These are phyloP conservation scores for Urocolius indicus DNA, from an alignment of 2,113 vertebrate species.

Conservation along the genomic window DNA sequence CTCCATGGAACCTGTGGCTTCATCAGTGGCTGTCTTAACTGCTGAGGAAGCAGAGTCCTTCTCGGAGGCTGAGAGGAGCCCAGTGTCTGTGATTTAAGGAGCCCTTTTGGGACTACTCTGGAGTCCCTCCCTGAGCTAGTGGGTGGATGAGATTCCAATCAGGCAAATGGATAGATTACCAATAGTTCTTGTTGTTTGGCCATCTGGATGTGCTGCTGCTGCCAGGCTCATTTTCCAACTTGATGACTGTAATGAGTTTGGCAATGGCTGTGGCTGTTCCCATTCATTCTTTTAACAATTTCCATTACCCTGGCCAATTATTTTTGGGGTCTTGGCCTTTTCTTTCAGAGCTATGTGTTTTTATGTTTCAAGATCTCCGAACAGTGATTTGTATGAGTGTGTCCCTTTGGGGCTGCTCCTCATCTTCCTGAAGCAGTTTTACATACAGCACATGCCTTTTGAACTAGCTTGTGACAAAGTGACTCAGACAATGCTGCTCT, in stretches of 20 bases:
- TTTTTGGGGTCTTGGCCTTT: constrained; percentile 22
- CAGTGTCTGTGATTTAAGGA: neutral
- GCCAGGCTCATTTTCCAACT: constrained; percentile 36
- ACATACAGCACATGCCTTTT: neutral
- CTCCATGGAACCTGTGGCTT: neutral
- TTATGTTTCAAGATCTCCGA: constrained; percentile 11
- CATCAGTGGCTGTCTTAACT: rapidly evolving
- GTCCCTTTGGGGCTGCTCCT: neutral
- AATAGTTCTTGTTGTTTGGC: neutral
- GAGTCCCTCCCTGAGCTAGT: neutral
- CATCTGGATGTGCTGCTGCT: neutral
- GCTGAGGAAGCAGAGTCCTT: neutral
- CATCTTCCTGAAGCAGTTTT: constrained; percentile 2
- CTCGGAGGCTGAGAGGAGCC: neutral
- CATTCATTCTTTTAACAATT: constrained; percentile 42
- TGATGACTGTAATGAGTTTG: constrained; percentile 27
- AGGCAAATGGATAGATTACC: neutral
- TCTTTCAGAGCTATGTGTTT: neutral
- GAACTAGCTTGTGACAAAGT: constrained; percentile 38
- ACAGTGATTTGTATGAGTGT: neutral
- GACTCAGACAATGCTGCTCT: neutral
- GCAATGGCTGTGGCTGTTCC: constrained; percentile 6
- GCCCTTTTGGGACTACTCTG: neutral
- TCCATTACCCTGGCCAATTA: constrained; percentile 36
- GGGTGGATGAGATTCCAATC: neutral